A percentile compares a stretch with the other conserved stretches of the same genome.
Evolutionary conservation across 2,797 vertebrate species (phyloP).

Genomic region (Okamejei kenojei): DNA sequence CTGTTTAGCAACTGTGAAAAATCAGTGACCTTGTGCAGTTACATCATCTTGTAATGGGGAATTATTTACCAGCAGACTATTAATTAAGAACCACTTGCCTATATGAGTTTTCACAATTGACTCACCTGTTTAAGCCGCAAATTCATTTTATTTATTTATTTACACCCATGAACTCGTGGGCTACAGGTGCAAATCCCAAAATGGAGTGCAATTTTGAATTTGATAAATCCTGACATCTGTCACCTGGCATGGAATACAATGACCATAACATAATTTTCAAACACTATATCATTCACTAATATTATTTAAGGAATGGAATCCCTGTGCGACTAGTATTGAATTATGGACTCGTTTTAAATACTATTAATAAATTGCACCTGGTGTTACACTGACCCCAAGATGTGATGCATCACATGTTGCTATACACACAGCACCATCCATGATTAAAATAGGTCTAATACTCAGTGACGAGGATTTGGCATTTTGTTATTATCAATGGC

Average conservation of each 20-base stretch:
- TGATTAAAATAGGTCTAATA: background rate
- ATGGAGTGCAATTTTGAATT: background rate
- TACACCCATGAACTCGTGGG: background rate
- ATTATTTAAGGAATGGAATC: background rate
- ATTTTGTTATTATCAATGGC: background rate
- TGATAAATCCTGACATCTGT: background rate
- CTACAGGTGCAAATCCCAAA: background rate
- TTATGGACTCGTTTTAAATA: background rate
- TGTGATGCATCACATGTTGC: background rate
- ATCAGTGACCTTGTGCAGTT: background rate
- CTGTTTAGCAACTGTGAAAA: background rate
- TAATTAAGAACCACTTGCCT: background rate
- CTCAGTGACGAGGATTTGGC: background rate
- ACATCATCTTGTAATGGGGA: background rate
- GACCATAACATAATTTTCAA: background rate
- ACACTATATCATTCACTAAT: background rate
- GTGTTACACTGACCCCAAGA: background rate
- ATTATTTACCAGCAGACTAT: background rate
- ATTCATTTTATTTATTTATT: background rate
- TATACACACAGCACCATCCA: background rate
- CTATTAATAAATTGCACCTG: background rate
- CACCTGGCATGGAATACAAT: background rate
- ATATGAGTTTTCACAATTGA: background rate
- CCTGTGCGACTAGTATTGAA: background rate
- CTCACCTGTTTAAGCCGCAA: background rate